Conservation (phyloP, 2,797 vertebrate genomes). For the Gallinago stenura region DNA sequence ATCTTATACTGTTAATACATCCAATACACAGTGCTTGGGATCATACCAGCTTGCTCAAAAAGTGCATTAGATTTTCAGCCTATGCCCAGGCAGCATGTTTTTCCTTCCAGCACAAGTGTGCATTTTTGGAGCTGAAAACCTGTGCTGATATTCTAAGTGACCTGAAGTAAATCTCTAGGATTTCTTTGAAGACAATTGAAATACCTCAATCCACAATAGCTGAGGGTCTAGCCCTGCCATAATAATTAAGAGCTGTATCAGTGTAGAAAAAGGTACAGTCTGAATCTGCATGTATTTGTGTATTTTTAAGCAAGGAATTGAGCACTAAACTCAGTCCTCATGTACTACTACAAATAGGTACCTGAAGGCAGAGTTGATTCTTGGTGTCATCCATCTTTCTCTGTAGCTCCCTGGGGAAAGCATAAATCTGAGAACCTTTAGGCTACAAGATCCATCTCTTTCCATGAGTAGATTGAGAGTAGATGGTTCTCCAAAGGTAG, state of each 20-base stretch:
- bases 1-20: background rate
- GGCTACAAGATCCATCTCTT: background rate
- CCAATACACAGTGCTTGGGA: background rate
- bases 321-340: background rate
- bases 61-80: background rate
- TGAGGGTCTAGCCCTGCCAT: background rate
- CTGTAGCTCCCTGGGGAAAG: background rate
- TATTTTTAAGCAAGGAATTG: slow-evolving; percentile 17
- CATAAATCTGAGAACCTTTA: background rate
- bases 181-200: background rate
- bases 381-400: background rate
- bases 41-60: background rate
- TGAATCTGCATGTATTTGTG: background rate
- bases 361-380: background rate
- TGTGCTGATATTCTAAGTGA: background rate
- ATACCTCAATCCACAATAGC: background rate
- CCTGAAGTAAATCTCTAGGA: background rate
- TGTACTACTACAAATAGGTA: background rate
- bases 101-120: background rate
- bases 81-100: background rate
- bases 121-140: background rate
- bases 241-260: background rate
- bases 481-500: background rate
- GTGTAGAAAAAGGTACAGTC: background rate
- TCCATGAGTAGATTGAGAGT: background rate